A percentile compares a stretch with the other conserved stretches of the same genome.
Evolutionary conservation across 2,797 vertebrate genomes (phyloP).

Genomic region (Hapalemur alaotrensis): DNA sequence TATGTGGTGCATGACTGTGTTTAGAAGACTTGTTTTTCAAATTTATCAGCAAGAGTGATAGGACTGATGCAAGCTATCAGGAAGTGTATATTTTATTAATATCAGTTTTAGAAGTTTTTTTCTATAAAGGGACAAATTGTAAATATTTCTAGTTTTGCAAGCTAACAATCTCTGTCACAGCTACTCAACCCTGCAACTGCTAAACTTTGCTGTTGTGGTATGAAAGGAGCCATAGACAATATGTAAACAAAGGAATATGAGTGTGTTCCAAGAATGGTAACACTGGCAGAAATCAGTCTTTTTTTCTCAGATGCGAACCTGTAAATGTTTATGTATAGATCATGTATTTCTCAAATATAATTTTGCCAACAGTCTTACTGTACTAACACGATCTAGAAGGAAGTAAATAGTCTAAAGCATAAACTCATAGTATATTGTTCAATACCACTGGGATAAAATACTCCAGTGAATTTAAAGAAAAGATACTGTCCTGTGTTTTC

Average conservation of each 20-base stretch:
- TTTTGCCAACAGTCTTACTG: neutral
- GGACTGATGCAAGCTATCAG: neutral
- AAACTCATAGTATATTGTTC: neutral
- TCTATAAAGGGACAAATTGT: neutral
- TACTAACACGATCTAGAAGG: neutral
- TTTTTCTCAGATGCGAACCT: constrained; percentile 37
- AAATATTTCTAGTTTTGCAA: constrained; percentile 40
- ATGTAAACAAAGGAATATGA: neutral
- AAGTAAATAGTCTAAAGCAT: neutral
- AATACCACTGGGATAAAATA: neutral
- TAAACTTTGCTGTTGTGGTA: neutral
- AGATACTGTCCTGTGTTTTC: neutral
- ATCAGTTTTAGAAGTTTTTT: constrained; percentile 26
- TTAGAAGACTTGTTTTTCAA: neutral
- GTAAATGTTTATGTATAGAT: constrained; percentile 13
- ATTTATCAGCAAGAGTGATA: constrained; percentile 18
- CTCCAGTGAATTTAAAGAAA: neutral
- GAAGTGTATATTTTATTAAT: constrained; percentile 21
- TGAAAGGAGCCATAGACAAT: constrained; percentile 33
- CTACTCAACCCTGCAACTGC: neutral
- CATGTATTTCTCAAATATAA: neutral
- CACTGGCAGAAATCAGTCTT: constrained; percentile 32
- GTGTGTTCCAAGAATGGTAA: constrained; percentile 33
- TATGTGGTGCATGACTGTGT: neutral
- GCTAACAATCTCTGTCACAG: neutral